phyloP scores from a whole-genome alignment of 2,888 invertebrate genomes.

The Amblyteles armatorius region DNA sequence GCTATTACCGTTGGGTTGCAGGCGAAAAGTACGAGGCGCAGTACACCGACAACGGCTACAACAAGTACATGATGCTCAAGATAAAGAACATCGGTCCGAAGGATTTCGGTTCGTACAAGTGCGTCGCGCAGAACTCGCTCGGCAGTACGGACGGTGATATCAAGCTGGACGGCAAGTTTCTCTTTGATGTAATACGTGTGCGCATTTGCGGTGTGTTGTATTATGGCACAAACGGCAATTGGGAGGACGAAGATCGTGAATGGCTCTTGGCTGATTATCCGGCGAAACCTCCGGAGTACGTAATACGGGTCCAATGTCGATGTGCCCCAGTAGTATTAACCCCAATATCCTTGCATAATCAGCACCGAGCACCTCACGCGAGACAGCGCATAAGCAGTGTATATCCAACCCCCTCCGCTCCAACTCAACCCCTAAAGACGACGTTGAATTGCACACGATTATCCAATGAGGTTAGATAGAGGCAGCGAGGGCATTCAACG shows the following conservation, averaged over 20 bases:
- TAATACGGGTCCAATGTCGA: constrained; percentile 11
- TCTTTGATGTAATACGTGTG: neutral
- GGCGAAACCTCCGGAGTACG: neutral
- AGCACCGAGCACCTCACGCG: constrained; percentile 15
- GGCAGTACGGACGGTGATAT: constrained; percentile 96
- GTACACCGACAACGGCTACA: constrained; percentile 94
- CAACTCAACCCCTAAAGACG: constrained; percentile 38
- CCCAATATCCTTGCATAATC: constrained; percentile 52
- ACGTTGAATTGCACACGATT: constrained; percentile 66
- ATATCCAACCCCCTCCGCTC: neutral
- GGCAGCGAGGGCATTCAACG: constrained; percentile 35
- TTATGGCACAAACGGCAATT: constrained; percentile 1
- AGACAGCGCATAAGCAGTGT: constrained; percentile 1
- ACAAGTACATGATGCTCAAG: constrained; percentile 96
- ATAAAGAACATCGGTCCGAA: constrained; percentile 91
- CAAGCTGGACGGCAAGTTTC: constrained; percentile 92
- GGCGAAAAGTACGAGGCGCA: constrained; percentile 96
- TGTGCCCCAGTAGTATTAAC: constrained; percentile 47
- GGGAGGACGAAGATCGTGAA: neutral
- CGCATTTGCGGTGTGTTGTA: neutral
- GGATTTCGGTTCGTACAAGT: constrained; percentile 95
- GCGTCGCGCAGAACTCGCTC: constrained; percentile 96
- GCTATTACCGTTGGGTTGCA: constrained; percentile 85
- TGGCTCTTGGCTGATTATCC: constrained; percentile 34
- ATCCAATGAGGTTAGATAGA: constrained; percentile 63